Evolutionary conservation across 1,140 invertebrate genomes (phyloP), one percentile per base, ranked within the genome.

Genomic region (Elysia chlorotica): DNA sequence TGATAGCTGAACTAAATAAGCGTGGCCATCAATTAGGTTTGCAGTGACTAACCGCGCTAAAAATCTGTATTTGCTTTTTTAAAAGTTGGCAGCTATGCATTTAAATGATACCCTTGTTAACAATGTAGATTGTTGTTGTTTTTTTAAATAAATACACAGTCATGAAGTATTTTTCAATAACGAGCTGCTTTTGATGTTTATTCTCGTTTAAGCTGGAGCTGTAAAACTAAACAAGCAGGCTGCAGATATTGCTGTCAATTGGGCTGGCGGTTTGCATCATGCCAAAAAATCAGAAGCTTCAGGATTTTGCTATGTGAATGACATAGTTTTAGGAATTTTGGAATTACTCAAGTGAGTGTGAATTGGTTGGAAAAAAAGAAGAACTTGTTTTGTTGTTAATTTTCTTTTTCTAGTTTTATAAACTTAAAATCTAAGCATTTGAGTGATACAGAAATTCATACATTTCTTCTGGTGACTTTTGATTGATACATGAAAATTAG

Each of bases 271-370:
- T 0, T 88, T 99, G 30, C 98, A 99, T 90, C 98, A 99, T 89
- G 98, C 98, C 0, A 99, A 99, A 87, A 99, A 99, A 86, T 98
- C 97, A 84, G 97, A 99, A 89, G 97, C 97, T 0, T 98, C 96
- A 17, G 95, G 95, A 31, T 99, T 99, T 84, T 99, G 96, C 87
- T 99, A 98, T 83, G 95, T 98, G 0, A 99, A 99, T 84, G 98
- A 99, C 86, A 99, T 99, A 79, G 98, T 99, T 0, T 96, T 99
- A 75, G 97, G 94, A 0, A 99, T 99, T 80, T 88, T 99, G 66
- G 98, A 99, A 87, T 89, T 99, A 19, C 87, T 99, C 0, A 92
- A 92, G 89, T 91, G 87, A 85, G 87, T 79, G 56, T 28, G 38
- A 59, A 74, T 19, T n/a, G n/a, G n/a, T n/a, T n/a, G n/a, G n/a